Evolutionary conservation across 2,113 vertebrate genomes (phyloP).

Genomic region (Recurvirostra avosetta): DNA sequence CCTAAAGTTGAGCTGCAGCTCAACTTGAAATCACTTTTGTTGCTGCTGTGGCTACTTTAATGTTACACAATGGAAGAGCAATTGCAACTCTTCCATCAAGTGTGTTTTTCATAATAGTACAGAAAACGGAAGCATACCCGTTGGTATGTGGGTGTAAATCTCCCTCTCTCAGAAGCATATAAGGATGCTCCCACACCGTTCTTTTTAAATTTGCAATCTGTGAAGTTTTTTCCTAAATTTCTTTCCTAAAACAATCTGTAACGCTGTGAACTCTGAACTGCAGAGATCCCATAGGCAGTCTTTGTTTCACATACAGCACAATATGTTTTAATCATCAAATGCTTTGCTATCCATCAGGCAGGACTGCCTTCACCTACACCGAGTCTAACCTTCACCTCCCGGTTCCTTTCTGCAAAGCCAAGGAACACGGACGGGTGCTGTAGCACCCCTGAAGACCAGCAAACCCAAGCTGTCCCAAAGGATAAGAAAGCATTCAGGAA

Average conservation of each 20-base stretch:
- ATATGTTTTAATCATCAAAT: background rate
- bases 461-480: background rate
- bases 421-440: background rate
- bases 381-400: background rate
- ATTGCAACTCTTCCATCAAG: background rate
- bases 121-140: slow-evolving; percentile 6
- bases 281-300: background rate
- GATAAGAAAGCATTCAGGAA: background rate
- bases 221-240: background rate
- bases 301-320: background rate
- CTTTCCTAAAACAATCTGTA: background rate
- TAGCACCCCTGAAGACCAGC: background rate
- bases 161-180: background rate
- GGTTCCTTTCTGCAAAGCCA: background rate
- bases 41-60: background rate
- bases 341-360: background rate
- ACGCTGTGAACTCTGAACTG: background rate
- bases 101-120: background rate
- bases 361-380: background rate
- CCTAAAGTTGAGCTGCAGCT: background rate
- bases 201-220: slow-evolving; percentile 5
- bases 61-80: background rate
- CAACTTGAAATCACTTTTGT: background rate
- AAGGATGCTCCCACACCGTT: slow-evolving; percentile 6
- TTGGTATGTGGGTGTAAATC: slow-evolving; percentile 5